These are phyloP conservation scores for Eurois occulta DNA, from an alignment of 2,888 invertebrate genomes.

Conservation along the genomic window DNA sequence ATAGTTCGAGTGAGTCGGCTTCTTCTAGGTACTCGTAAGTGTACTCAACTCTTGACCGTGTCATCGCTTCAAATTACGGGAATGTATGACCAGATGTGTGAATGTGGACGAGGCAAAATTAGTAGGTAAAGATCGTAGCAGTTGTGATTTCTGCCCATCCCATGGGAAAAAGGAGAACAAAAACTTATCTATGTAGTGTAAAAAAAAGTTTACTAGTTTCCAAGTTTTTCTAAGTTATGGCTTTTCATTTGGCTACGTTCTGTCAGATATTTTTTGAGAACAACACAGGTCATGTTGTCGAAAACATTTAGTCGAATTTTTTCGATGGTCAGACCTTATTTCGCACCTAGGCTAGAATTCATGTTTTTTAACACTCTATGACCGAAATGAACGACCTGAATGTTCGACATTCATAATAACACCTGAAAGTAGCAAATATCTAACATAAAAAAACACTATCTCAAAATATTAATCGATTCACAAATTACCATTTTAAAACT, in stretches of 20 bases:
- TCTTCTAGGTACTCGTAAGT: no score
- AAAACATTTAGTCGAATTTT: not conserved
- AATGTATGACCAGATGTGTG: not conserved
- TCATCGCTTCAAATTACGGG: not conserved
- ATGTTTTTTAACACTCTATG: not conserved
- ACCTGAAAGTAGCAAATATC: not conserved
- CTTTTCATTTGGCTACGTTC: not conserved
- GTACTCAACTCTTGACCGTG: not conserved
- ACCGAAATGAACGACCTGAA: not conserved
- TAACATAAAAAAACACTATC: not conserved
- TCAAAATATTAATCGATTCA: not conserved
- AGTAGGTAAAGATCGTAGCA: no score
- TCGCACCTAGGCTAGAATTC: not conserved
- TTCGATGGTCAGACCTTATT: not conserved
- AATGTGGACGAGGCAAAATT: no score
- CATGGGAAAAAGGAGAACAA: not conserved
- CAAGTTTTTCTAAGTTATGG: not conserved
- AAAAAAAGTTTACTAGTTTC: not conserved
- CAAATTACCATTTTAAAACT: not conserved
- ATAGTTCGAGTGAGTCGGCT: not conserved
- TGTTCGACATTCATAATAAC: not conserved
- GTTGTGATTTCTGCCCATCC: no score
- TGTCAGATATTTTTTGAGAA: not conserved
- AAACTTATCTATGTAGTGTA: not conserved
- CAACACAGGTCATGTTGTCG: not conserved